A percentile compares a stretch with the other conserved stretches of the same genome.
Conservation (phyloP, 2,113 vertebrate species). For the Marmota monax region DNA sequence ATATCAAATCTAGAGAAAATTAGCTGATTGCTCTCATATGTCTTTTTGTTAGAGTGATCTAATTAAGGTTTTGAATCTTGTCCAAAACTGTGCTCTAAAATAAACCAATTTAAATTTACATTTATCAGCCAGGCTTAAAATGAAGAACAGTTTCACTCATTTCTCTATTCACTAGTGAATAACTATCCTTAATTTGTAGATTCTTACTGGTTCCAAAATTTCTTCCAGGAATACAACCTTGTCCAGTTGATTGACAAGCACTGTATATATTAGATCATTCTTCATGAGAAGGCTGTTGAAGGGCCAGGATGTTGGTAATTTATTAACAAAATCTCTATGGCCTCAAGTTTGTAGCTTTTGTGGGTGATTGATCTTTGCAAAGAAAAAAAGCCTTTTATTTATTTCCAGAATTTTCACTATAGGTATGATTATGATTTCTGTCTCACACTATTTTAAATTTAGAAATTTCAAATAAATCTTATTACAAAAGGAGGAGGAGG, state of each 20-base stretch:
- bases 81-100: conserved; percentile 75
- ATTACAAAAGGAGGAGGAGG: neutral
- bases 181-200: conserved; percentile 74
- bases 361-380: neutral
- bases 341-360: conserved; percentile 24
- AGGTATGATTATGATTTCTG: conserved; percentile 20
- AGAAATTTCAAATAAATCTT: conserved; percentile 30
- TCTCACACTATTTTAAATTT: conserved; percentile 39
- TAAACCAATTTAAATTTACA: conserved; percentile 78
- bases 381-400: conserved; percentile 57
- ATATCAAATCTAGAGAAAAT: conserved; percentile 74
- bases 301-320: conserved; percentile 27
- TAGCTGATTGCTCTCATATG: conserved; percentile 74
- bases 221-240: conserved; percentile 75
- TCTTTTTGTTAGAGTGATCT: conserved; percentile 70
- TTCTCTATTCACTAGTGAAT: conserved; percentile 58
- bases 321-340: conserved; percentile 20
- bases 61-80: conserved; percentile 79
- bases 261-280: neutral
- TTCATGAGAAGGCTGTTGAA: neutral
- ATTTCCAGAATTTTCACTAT: conserved; percentile 32
- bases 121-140: conserved; percentile 77
- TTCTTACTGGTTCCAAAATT: conserved; percentile 70
- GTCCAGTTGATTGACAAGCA: conserved; percentile 53
- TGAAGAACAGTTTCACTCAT: conserved; percentile 71